These are phyloP conservation scores for Hemibates koningsi DNA, from an alignment of 2,113 vertebrate genomes.

Conservation along the genomic window DNA sequence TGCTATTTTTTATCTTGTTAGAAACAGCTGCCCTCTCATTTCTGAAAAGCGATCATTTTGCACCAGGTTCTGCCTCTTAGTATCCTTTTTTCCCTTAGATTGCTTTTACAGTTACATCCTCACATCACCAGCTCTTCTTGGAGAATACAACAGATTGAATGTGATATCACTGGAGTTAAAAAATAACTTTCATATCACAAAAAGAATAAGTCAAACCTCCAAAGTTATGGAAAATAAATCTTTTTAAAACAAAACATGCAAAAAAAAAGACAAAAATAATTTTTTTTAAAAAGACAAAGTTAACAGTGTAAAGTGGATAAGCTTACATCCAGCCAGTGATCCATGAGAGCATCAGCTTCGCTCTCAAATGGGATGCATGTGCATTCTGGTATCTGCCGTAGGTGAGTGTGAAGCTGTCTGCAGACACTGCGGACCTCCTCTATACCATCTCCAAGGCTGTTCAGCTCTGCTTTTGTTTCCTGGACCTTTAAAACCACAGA, in stretches of 20 bases:
- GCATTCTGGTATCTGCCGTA: conserved; percentile 80
- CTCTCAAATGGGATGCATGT: conserved; percentile 75
- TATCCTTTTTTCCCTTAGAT: not conserved
- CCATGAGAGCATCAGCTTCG: conserved; percentile 84
- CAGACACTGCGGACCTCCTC: conserved; percentile 83
- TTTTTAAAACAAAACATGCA: not conserved
- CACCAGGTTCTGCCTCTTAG: not conserved
- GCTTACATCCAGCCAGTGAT: conserved; percentile 92
- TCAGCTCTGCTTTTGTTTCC: conserved; percentile 78
- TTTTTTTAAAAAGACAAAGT: not conserved
- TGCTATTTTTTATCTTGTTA: not conserved
- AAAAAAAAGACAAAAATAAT: not conserved
- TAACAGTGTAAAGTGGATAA: not conserved
- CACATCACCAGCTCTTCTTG: not conserved
- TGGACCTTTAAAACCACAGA: conserved; percentile 70
- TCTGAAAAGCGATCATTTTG: not conserved
- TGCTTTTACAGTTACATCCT: not conserved
- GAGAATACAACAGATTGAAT: not conserved
- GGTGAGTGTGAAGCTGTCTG: conserved; percentile 82
- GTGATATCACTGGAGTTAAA: not conserved
- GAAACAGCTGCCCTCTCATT: not conserved
- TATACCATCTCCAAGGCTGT: conserved; percentile 69
- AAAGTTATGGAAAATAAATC: not conserved
- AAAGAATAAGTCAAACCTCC: not conserved
- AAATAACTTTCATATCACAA: not conserved